These are phyloP conservation scores for Parauchenoglanis punctatus DNA, from an alignment of 2,797 vertebrate species.

Conservation along the genomic window DNA sequence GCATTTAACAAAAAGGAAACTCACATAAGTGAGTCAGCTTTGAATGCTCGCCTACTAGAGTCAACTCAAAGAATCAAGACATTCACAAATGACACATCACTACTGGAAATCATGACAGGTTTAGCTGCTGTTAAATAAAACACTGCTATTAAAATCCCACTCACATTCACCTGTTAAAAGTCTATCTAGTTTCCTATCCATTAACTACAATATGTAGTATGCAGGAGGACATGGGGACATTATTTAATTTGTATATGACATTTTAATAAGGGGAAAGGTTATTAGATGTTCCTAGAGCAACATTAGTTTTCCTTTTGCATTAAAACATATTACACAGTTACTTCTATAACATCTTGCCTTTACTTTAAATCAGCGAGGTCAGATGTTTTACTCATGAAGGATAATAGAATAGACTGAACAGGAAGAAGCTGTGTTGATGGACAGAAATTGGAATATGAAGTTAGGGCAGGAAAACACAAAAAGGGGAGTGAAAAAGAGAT, in stretches of 20 bases:
- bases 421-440: neutral
- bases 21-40: neutral
- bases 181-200: neutral
- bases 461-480: neutral
- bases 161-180: neutral
- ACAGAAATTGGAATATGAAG: neutral
- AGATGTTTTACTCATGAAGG: neutral
- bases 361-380: neutral
- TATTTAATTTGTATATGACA: neutral
- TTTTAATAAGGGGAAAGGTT: neutral
- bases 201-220: neutral
- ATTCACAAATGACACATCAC: neutral
- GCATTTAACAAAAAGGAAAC: neutral
- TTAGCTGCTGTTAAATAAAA: neutral
- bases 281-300: neutral
- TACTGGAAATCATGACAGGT: neutral
- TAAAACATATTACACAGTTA: neutral
- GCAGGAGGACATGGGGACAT: neutral
- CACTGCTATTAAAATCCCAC: neutral
- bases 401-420: neutral
- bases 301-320: neutral
- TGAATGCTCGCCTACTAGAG: neutral
- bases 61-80: neutral
- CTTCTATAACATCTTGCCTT: neutral
- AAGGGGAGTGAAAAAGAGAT: neutral